Base-by-base conservation (phyloP, 2,113 vertebrate genomes). In the Ictalurus punctatus region DNA sequence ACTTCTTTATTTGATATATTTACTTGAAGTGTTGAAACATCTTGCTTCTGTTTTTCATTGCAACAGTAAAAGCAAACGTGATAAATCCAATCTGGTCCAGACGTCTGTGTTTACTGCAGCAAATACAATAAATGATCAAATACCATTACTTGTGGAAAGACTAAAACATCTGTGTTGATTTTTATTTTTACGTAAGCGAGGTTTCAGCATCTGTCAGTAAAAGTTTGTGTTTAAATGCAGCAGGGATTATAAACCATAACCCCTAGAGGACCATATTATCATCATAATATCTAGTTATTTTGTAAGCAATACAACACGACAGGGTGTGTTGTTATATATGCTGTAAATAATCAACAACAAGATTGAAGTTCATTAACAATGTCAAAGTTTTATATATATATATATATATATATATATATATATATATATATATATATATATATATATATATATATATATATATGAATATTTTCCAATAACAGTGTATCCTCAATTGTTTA, bases 1-100 rank as follows among this genome's bases (percentile, higher is more conserved):
- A 19, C 40, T 85, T 48, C 63, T 52, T n/a, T 48, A 67, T 67
- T 67, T 85, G 27, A 27, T 73, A 73, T 71, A 54, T 83, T 83
- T 59, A 25, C 37, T 40, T 83, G 17, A 83, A 83, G 30, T 23
- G 56, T 61, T 37, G 80, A 37, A 83, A 37, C 10, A 61, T 23
- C 37, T 59, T 4, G 6, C 80, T 37, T 83, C 3, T 81, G 79
- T 81, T 58, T 81, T 81, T 81, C 73, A 85, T 30, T 52, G 63
- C 44, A 71, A 34, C 48, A 25, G 27, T 71, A 71, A 73, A 71
- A 85, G 30, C 44, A 85, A 73, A 1, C 14, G n/a, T 73, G 27
- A 69, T 69, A 69, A 85, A 85, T 85, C 56, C 21, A 83, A 59
- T 83, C 19, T 37, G 30, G 6, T 34, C 23, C 54, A 61, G n/a